Base-by-base conservation (phyloP, 2,888 invertebrate species). In the Drosophila mettleri region DNA sequence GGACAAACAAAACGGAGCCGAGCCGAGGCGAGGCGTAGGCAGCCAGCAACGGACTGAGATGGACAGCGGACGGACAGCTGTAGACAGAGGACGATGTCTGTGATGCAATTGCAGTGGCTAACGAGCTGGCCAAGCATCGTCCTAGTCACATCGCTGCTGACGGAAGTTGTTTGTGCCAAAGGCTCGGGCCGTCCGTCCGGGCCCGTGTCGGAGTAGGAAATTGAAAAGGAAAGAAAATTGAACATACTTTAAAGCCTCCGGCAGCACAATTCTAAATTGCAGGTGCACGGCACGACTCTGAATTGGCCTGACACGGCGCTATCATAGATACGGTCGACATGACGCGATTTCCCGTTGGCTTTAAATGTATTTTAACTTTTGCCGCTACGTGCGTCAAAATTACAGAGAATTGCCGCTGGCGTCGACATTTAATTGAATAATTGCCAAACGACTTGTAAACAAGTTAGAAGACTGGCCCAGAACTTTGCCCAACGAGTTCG, bases 381-480 rank as follows among this genome's bases (percentile, higher is more conserved):
- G 60, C 61, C 31, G 63, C 49, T 33, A 46, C 49, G 69, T 75
- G 75, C 59, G 61, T 74, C 67, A 65, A 71, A 69, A 79, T 86
- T 86, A 83, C 52, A 80, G 63, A 72, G 77, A 66, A 69, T 24
- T 54, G 55, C 58, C 55, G 64, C 24, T 65, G 73, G 69, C 78
- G 78, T 70, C 59, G 73, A 67, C 69, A 70, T 82, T 76, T 70
- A 81, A 85, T 88, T 88, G 76, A 85, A 85, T 83, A 83, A 83
- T 83, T 88, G 83, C 86, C 78, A 76, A 88, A 76, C 86, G 86
- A 82, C 68, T 81, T 76, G 82, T 79, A 79, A 83, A 85, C 82
- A 87, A 81, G 72, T 78, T 70, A 60, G 22, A 57, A 43, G 60
- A 73, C 60, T 62, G 34, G 41, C 41, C 38, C 61, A 34, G 34